Percentiles rank a stretch among this genome's conserved stretches.
These are phyloP conservation scores for Liopterus haemorrhoidalis DNA, from an alignment of 2,888 invertebrate species.

Conservation along the genomic window DNA sequence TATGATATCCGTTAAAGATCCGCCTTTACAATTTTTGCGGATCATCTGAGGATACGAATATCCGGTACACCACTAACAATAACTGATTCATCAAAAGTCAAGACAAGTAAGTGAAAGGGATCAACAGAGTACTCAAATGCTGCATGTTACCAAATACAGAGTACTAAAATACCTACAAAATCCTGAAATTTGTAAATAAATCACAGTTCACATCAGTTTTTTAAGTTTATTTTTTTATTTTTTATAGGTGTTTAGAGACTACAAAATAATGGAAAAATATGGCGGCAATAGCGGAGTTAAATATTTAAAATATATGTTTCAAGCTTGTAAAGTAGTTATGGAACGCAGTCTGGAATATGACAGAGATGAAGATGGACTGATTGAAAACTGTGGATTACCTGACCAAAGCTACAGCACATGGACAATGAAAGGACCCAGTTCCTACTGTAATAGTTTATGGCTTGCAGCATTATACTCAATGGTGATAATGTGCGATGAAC, in stretches of 20 bases:
- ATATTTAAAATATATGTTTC: conserved; percentile 60
- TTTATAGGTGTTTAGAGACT: conserved; percentile 82
- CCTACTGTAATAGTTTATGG: conserved; percentile 91
- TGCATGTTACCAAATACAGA: too few species aligned
- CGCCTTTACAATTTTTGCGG: too few species aligned
- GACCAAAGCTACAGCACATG: conserved; percentile 92
- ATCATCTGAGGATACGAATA: too few species aligned
- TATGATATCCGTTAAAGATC: too few species aligned
- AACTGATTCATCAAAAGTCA: too few species aligned
- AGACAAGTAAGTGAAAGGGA: too few species aligned
- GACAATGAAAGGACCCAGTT: conserved; percentile 87
- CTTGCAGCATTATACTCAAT: conserved; percentile 68
- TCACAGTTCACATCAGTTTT: too few species aligned
- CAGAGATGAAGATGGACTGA: conserved; percentile 77
- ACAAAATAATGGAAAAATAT: conserved; percentile 53
- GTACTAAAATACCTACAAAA: too few species aligned
- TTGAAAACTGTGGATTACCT: conserved; percentile 81
- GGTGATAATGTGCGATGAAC: conserved; percentile 58
- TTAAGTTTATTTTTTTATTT: too few species aligned
- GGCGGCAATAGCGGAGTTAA: conserved; percentile 40
- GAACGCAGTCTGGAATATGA: conserved; percentile 64
- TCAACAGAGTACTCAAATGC: too few species aligned
- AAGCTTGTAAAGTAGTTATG: conserved; percentile 57
- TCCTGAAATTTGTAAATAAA: too few species aligned
- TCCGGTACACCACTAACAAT: too few species aligned